These are phyloP conservation scores for Macaria notata DNA, from an alignment of 2,888 invertebrate genomes.

Conservation along the genomic window DNA sequence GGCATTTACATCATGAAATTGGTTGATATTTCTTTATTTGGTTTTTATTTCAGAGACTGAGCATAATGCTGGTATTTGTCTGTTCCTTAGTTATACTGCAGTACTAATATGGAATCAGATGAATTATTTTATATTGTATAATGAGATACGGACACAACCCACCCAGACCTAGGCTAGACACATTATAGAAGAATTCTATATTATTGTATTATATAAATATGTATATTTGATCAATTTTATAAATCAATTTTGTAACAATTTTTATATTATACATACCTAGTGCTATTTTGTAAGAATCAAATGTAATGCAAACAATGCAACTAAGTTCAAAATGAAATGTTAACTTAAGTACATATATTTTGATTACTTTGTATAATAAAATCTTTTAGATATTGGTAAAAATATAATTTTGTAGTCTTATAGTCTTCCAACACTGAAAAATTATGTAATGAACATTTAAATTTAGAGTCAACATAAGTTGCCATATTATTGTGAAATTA, in stretches of 20 bases:
- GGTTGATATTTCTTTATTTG: too few species aligned
- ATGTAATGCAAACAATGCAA: background rate
- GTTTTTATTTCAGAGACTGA: too few species aligned
- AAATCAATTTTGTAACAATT: conserved; percentile 10
- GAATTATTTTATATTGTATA: conserved; percentile 43
- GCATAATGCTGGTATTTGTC: conserved; percentile 27
- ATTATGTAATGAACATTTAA: background rate
- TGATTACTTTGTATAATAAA: background rate
- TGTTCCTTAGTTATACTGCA: conserved; percentile 25
- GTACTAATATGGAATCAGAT: conserved; percentile 26
- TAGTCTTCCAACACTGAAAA: too few species aligned
- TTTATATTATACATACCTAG: background rate
- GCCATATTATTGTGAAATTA: conserved; percentile 28
- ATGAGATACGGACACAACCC: conserved; percentile 76
- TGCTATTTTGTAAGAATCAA: background rate
- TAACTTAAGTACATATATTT: background rate
- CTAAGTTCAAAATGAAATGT: background rate
- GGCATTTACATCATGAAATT: too few species aligned
- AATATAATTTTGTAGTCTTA: too few species aligned
- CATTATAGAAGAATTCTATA: conserved; percentile 28
- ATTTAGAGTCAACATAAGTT: conserved; percentile 5
- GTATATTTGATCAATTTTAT: conserved; percentile 23
- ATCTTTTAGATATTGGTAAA: too few species aligned
- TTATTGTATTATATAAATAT: conserved; percentile 23
- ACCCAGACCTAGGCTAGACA: conserved; percentile 68